phyloP scores from a whole-genome alignment of 1,140 invertebrate genomes.

The Ostrea edulis region DNA sequence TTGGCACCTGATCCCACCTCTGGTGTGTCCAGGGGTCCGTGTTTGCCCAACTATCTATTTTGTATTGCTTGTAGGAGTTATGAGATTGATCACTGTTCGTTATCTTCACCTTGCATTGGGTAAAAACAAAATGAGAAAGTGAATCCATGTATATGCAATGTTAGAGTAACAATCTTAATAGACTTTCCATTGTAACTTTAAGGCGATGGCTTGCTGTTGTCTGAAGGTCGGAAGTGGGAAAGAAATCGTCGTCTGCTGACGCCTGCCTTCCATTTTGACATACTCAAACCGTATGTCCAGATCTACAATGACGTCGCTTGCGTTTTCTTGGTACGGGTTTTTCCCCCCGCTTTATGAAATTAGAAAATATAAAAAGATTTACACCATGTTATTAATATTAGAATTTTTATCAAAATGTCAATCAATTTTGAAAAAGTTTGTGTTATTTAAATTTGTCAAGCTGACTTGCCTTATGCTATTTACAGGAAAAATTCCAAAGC shows the following conservation, averaged over 20 bases:
- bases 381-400: not conserved
- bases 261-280: slow-evolving; percentile 92
- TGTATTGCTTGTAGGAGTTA: too few relatives aligned
- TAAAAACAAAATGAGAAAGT: not conserved
- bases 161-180: not conserved
- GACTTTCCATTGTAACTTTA: not conserved
- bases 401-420: not conserved
- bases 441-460: not conserved
- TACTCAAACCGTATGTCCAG: slow-evolving; percentile 89
- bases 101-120: too few relatives aligned
- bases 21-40: too few relatives aligned
- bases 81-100: too few relatives aligned
- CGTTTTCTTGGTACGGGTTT: slow-evolving; percentile 46
- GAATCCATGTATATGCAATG: not conserved
- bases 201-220: slow-evolving; percentile 72
- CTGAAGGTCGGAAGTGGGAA: slow-evolving; percentile 88
- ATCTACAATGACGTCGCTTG: slow-evolving; percentile 85
- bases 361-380: not conserved
- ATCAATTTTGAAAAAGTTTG: not conserved
- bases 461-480: not conserved
- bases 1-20: too few relatives aligned
- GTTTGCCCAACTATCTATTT: too few relatives aligned
- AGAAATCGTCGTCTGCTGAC: slow-evolving; percentile 90
- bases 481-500: slow-evolving; percentile 24
- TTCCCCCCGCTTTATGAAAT: not conserved